These are phyloP conservation scores for Willisornis vidua DNA, from an alignment of 2,113 vertebrate species.

Conservation along the genomic window DNA sequence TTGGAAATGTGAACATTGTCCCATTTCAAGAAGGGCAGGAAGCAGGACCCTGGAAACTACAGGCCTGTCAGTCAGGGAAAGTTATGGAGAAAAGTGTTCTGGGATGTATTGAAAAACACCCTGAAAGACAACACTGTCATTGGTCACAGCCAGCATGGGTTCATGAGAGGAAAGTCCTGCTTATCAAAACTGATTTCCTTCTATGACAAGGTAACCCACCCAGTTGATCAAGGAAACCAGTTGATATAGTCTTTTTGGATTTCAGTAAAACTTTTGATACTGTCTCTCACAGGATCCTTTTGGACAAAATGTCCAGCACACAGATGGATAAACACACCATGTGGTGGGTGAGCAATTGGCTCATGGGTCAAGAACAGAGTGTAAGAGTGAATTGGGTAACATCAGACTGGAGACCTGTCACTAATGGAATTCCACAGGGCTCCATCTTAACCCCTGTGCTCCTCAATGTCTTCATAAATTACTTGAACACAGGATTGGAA, in stretches of 20 bases:
- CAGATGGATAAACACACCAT: not conserved
- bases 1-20: not conserved
- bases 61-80: not conserved
- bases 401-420: not conserved
- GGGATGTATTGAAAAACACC: not conserved
- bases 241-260: not conserved
- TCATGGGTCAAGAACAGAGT: not conserved
- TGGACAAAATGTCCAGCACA: not conserved
- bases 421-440: not conserved
- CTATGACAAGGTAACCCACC: not conserved
- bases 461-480: not conserved
- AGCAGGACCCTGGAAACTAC: not conserved
- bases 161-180: not conserved
- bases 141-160: not conserved
- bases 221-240: not conserved
- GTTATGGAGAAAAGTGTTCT: not conserved
- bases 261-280: not conserved
- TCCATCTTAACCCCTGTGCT: not conserved
- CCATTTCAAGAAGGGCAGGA: not conserved
- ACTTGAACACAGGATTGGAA: not conserved
- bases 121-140: not conserved
- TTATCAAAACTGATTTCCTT: not conserved
- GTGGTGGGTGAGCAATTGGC: not conserved
- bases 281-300: not conserved
- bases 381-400: not conserved